Evolutionary conservation across 2,797 vertebrate genomes (phyloP), one percentile per base, ranked within the genome.

Genomic region (Selene dorsalis): DNA sequence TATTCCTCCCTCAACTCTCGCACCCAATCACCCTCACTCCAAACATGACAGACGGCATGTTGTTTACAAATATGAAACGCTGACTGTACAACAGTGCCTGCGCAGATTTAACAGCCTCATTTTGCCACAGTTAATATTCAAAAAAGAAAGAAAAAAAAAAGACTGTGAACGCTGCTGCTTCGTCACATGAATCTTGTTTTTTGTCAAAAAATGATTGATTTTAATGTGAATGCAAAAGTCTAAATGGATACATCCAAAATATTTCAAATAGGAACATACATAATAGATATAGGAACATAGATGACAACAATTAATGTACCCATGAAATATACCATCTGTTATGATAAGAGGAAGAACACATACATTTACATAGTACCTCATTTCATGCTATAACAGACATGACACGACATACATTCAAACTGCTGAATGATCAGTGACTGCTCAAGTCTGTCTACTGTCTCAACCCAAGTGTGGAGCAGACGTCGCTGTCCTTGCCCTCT

Each of bases 31-130:
- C 69, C 70, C 64, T 85, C 76, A 59, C 66, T 85, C 82, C 80
- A 79, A 84, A 86, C 80, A 75, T 76, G 82, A 83, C 82, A 83
- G 75, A 79, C 41, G 41, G 61, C 67, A 43, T 68, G 56, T 39
- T 88, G 84, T 87, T 91, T 83, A 83, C 77, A 82, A 87, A 87
- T 88, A 78, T 38, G 71, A 75, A 38, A 78, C 2, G 30, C 45
- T 48, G 45, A 64, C 69, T 73, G 63, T 66, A 61, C 38, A 47
- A 10, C 7, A n/a, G 20, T 24, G 62, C 50, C 38, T 59, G n/a
- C n/a, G 73, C 39, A n/a, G 43, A 75, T 72, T 74, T 38, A 76
- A 76, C 55, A 47, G 48, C 45, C 38, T 75, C 58, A 7, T 67
- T 80, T 72, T 65, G 39, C 64, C 17, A 22, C 11, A 0, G 48